A percentile compares a stretch with the other conserved stretches of the same genome.
Conservation (phyloP, 2,888 invertebrate genomes). For the Cynaeus angustus region DNA sequence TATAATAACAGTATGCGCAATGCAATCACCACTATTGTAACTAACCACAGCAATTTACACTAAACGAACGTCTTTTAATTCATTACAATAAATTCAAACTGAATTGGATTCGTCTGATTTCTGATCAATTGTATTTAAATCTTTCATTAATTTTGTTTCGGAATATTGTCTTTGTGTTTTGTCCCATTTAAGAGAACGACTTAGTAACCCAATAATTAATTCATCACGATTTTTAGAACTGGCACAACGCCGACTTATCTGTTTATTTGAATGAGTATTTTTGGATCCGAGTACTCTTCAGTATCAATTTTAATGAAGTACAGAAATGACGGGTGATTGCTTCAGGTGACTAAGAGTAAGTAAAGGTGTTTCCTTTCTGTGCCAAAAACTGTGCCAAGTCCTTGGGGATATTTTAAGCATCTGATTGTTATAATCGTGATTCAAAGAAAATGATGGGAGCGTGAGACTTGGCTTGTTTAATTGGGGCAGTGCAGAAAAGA, state of each 20-base stretch:
- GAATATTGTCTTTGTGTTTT: background rate
- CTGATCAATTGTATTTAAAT: background rate
- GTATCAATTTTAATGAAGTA: background rate
- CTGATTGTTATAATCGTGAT: constrained; percentile 4
- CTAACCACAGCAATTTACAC: background rate
- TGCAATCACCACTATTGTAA: background rate
- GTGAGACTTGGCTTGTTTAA: background rate
- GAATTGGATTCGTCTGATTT: constrained; percentile 2
- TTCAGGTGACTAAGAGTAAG: constrained; percentile 9
- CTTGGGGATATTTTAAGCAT: constrained; percentile 24
- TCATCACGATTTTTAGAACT: constrained; percentile 39
- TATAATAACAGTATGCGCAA: constrained; percentile 3
- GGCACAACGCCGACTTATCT: constrained; percentile 46
- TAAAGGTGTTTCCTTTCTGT: constrained; percentile 19
- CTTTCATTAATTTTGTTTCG: too few species aligned
- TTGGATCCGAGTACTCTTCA: constrained; percentile 33
- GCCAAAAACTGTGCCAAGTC: constrained; percentile 31
- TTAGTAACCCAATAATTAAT: constrained; percentile 35
- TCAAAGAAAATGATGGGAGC: background rate
- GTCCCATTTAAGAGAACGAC: constrained; percentile 15
- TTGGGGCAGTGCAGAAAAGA: too few species aligned
- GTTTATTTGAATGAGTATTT: constrained; percentile 51
- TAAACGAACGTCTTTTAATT: too few species aligned
- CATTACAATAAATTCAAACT: too few species aligned
- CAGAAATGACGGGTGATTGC: too few species aligned